Conservation (phyloP, 2,797 vertebrate species). For the Gila robusta region DNA sequence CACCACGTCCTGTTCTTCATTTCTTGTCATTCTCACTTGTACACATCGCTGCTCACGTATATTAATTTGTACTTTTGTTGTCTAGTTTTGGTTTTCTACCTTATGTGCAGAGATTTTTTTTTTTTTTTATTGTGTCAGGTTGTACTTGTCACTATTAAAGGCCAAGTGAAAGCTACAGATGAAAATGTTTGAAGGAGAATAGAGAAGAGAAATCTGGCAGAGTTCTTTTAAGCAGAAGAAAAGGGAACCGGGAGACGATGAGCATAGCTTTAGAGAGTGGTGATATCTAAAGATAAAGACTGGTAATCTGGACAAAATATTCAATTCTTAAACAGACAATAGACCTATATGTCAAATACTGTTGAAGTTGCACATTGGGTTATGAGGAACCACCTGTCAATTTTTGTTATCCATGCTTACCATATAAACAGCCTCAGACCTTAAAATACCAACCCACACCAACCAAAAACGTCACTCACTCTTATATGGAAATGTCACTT, state of each 20-base stretch:
- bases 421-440: conserved; percentile 6
- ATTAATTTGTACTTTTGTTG: background rate
- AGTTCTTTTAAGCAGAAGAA: background rate
- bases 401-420: background rate
- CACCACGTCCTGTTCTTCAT: conserved; percentile 61
- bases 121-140: background rate
- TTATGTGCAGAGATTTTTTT: conserved; percentile 18
- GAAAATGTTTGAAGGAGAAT: background rate
- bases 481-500: background rate
- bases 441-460: background rate
- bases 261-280: background rate
- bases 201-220: conserved; percentile 23
- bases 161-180: background rate
- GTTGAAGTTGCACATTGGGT: background rate
- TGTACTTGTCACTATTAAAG: background rate
- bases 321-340: background rate
- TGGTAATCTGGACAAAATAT: background rate
- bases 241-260: background rate
- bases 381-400: background rate
- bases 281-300: background rate
- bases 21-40: background rate
- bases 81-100: conserved; percentile 1
- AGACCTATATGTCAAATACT: background rate
- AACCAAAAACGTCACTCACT: background rate
- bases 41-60: background rate